Percentiles rank a stretch among this genome's conserved stretches.
Evolutionary conservation across 2,888 invertebrate genomes (phyloP).

Genomic region (Pedicia rivosa): DNA sequence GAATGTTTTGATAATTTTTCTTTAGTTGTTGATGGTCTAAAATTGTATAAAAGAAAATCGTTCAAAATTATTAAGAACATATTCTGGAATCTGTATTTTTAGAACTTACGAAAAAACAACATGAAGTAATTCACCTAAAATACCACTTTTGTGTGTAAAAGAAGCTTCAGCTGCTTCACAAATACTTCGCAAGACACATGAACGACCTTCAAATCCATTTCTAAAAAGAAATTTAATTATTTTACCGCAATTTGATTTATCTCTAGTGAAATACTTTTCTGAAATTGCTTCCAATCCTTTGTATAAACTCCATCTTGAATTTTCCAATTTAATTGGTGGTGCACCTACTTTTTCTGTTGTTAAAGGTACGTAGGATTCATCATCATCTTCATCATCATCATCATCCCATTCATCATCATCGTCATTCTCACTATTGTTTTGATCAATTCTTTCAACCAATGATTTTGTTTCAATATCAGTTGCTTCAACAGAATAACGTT

Average conservation of each 20-base stretch:
- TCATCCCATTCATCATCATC: neutral
- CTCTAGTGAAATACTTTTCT: slow-evolving; percentile 32
- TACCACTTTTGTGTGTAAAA: slow-evolving; percentile 48
- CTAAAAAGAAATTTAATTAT: slow-evolving; percentile 26
- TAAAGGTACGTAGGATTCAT: no score
- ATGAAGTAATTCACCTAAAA: slow-evolving; percentile 59
- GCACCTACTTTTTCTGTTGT: neutral
- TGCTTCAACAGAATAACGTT: slow-evolving; percentile 5
- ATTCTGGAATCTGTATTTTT: no score
- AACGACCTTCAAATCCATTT: slow-evolving; percentile 42
- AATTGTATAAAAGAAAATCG: slow-evolving; percentile 16
- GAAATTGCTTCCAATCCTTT: slow-evolving; percentile 41
- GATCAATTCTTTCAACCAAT: neutral
- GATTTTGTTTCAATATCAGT: neutral
- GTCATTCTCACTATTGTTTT: neutral
- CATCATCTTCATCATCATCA: neutral
- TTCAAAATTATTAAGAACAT: no score
- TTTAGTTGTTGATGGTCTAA: slow-evolving; percentile 53
- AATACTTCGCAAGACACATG: slow-evolving; percentile 56
- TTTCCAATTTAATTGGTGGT: slow-evolving; percentile 16
- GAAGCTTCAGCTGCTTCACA: slow-evolving; percentile 59
- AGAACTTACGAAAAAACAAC: slow-evolving; percentile 55
- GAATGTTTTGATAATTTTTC: slow-evolving; percentile 45
- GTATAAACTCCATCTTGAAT: slow-evolving; percentile 49
- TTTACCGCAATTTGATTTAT: neutral